Conservation (phyloP, 2,797 vertebrate species). For the Sebastes vulpes region DNA sequence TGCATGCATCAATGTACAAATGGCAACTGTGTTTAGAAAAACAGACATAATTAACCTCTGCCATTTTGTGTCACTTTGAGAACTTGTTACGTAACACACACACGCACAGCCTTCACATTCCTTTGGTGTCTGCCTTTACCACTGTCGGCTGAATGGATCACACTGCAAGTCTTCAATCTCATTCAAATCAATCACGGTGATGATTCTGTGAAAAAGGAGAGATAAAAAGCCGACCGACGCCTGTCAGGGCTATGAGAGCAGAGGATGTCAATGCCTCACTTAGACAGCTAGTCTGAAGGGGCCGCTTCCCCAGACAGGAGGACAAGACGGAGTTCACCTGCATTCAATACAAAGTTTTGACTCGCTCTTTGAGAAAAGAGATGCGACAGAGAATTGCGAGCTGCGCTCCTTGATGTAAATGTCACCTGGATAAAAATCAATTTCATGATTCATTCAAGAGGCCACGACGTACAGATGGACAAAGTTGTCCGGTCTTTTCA, state of each 20-base stretch:
- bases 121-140: constrained; percentile 49
- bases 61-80: constrained; percentile 43
- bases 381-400: constrained; percentile 38
- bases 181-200: constrained; percentile 77
- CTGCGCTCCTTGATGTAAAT: constrained; percentile 70
- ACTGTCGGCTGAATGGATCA: constrained; percentile 67
- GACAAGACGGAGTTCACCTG: constrained; percentile 78
- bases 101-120: constrained; percentile 38
- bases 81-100: constrained; percentile 23
- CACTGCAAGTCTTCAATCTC: constrained; percentile 71
- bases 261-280: constrained; percentile 77
- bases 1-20: constrained; percentile 39
- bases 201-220: constrained; percentile 64
- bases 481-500: constrained; percentile 37
- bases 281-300: constrained; percentile 76
- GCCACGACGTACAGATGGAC: constrained; percentile 56
- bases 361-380: constrained; percentile 44
- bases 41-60: constrained; percentile 58
- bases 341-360: constrained; percentile 68
- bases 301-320: constrained; percentile 66
- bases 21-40: constrained; percentile 42
- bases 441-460: constrained; percentile 69
- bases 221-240: constrained; percentile 60
- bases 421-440: constrained; percentile 75
- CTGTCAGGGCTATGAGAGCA: constrained; percentile 73